Percentiles rank a stretch among this genome's conserved stretches.
Conservation (phyloP, 2,113 vertebrate genomes). For the Puffinus mauretanicus region DNA sequence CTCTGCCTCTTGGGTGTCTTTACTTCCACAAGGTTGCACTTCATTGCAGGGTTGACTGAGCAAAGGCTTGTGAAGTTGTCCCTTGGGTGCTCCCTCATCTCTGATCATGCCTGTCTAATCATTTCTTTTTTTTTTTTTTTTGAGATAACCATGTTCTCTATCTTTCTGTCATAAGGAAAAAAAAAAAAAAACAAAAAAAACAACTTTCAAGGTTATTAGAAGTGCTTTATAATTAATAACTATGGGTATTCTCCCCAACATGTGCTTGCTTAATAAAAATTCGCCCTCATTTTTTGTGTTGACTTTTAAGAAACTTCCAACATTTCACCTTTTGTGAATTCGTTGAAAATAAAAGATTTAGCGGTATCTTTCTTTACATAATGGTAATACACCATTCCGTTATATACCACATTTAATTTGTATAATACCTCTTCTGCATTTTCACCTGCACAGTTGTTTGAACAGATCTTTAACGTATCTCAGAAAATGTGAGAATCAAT, state of each 20-base stretch:
- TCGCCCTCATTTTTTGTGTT: neutral
- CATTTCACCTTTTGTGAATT: neutral
- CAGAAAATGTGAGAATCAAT: neutral
- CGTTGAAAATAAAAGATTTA: neutral
- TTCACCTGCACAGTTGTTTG: neutral
- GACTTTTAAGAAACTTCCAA: neutral
- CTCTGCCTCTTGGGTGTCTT: constrained; percentile 43
- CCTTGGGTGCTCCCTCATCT: constrained; percentile 52
- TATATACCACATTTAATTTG: neutral
- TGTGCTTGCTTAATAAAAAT: neutral
- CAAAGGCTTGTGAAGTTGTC: constrained; percentile 36
- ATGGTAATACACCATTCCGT: neutral
- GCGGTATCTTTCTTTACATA: neutral
- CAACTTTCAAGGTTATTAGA: neutral
- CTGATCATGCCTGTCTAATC: constrained; percentile 55
- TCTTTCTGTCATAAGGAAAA: neutral
- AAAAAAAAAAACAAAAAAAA: neutral
- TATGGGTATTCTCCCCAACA: neutral
- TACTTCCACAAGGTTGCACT: constrained; percentile 65
- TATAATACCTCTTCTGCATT: neutral
- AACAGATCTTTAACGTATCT: neutral
- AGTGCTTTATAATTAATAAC: neutral
- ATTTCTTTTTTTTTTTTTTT: constrained; percentile 26
- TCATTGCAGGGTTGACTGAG: constrained; percentile 47
- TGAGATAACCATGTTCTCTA: neutral